Evolutionary conservation across 2,113 vertebrate genomes (phyloP), one percentile per base, ranked within the genome.

Genomic region (Arizona elegans): DNA sequence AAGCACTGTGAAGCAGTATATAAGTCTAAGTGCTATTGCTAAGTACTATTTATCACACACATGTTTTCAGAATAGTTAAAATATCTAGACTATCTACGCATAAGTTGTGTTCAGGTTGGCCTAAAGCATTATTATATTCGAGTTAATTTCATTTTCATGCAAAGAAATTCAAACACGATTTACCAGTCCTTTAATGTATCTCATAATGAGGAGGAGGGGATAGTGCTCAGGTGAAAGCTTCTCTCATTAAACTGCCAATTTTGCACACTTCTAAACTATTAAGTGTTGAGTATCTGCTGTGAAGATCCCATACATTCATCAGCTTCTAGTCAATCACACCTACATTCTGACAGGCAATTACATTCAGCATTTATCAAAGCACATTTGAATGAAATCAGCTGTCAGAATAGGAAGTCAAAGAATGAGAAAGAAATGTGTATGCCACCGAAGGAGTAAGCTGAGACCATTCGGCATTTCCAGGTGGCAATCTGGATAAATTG

Each of bases 221-320:
- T 92, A 94, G 23, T 75, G 93, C 94, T 94, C 89, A 91, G 93
- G 87, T 62, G 93, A 96, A 95, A 96, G 90, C 93, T 94, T 92
- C 91, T 93, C 96, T 96, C 96, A 94, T 96, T 96, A 96, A 96
- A 90, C 91, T 93, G 93, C 95, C 93, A 0, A 93, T 96, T 96
- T 59, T 13, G 70, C 88, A 65, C 92, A 65, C 92, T 95, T 88
- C 93, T 94, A 87, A 95, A 95, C 95, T 93, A 95, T 93, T 94
- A 95, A 97, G 95, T 95, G 93, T 33, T 2, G 93, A 52, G 93
- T 85, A 43, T 47, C 15, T 12, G 38, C 81, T 95, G 59, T 90
- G 94, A 94, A 55, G 94, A 94, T 90, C 86, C 86, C 58, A 53
- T 95, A 94, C 93, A 96, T 96, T 96, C 95, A 96, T 96, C 94